Evolutionary conservation across 2,888 invertebrate species (phyloP).

Genomic region (Thumatha senex): DNA sequence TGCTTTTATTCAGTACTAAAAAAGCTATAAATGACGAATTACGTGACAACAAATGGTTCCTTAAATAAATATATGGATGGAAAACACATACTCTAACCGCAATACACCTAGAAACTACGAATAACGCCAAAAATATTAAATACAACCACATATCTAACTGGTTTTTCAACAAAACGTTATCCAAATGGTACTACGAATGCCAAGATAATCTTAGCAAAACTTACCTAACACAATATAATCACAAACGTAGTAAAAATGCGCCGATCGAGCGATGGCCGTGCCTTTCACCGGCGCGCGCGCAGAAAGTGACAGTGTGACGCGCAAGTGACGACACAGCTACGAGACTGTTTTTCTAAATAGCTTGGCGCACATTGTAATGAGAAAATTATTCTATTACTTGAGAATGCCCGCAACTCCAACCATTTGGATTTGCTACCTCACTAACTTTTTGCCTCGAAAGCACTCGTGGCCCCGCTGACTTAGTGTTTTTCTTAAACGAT

Average conservation of each 20-base stretch:
- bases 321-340: slow-evolving; percentile 26
- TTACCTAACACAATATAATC: slow-evolving; percentile 15
- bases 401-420: too few relatives aligned
- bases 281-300: slow-evolving; percentile 38
- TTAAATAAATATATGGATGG: too few relatives aligned
- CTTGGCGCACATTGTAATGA: background rate
- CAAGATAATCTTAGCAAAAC: slow-evolving; percentile 10
- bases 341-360: slow-evolving; percentile 7
- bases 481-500: too few relatives aligned
- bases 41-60: too few relatives aligned
- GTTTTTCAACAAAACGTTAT: background rate
- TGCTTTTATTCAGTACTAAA: too few relatives aligned
- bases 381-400: background rate
- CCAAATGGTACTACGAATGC: slow-evolving; percentile 9
- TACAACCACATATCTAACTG: background rate
- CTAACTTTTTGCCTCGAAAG: too few relatives aligned
- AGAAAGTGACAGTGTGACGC: slow-evolving; percentile 47
- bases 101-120: too few relatives aligned
- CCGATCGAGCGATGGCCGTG: slow-evolving; percentile 16
- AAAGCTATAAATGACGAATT: too few relatives aligned
- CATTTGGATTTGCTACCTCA: too few relatives aligned
- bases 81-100: too few relatives aligned
- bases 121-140: too few relatives aligned
- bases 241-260: slow-evolving; percentile 22
- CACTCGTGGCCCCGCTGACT: too few relatives aligned